Conservation (phyloP, 2,113 vertebrate species). For the Nesoenas mayeri region DNA sequence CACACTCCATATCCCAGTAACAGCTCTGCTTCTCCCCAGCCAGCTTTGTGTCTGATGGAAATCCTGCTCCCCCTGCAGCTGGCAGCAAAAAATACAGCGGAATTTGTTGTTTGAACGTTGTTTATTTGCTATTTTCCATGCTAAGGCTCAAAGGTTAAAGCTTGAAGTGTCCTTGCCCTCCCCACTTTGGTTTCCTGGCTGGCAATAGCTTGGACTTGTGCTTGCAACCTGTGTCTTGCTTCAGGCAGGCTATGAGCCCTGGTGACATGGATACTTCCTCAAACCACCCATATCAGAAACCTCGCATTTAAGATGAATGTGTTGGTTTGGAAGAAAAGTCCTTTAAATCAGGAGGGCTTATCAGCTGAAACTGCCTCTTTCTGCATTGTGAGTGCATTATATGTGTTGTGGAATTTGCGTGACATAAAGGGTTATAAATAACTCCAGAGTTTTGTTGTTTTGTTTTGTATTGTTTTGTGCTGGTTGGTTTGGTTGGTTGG, state of each 20-base stretch:
- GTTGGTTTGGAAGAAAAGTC: not conserved
- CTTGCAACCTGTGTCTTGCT: not conserved
- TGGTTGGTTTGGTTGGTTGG: no score
- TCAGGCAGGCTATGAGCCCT: not conserved
- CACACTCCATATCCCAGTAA: not conserved
- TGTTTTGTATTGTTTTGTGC: no score
- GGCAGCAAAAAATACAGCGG: not conserved
- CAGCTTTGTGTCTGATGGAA: not conserved
- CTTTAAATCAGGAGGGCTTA: not conserved
- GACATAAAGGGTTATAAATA: not conserved
- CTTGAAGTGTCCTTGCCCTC: no score
- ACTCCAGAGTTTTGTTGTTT: not conserved
- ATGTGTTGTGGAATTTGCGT: not conserved
- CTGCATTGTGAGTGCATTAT: not conserved
- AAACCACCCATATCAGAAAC: not conserved
- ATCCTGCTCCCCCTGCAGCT: not conserved
- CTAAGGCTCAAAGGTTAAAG: not conserved
- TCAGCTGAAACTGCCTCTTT: not conserved
- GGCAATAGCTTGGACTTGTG: not conserved
- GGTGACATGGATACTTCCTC: not conserved
- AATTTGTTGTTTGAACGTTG: not conserved
- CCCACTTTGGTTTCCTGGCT: not conserved
- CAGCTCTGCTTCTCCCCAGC: not conserved
- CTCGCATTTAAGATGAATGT: not conserved
- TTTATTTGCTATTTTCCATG: not conserved